Evolutionary conservation across 2,113 vertebrate species (phyloP).

Genomic region (Pedetes capensis): DNA sequence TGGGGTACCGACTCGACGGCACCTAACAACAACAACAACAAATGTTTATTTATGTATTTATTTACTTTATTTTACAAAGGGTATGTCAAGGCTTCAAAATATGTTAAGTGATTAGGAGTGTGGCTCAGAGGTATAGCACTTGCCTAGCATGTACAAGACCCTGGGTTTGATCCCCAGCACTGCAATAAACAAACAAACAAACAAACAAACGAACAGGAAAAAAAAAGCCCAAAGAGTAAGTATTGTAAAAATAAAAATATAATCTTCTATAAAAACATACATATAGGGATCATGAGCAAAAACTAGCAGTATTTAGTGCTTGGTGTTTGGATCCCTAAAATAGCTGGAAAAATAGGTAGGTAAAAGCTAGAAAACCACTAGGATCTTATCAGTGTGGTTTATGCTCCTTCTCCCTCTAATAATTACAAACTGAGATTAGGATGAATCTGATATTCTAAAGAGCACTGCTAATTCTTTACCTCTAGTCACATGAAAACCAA

Average conservation of each 20-base stretch:
- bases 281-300: neutral
- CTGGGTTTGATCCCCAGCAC: neutral
- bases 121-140: neutral
- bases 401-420: neutral
- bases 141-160: neutral
- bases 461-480: conserved; percentile 25
- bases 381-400: neutral
- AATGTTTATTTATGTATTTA: no score
- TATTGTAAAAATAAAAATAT: conserved; percentile 8
- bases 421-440: neutral
- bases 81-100: no score
- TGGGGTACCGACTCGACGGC: no score
- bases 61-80: no score
- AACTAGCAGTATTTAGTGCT: neutral
- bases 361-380: neutral
- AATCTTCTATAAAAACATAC: neutral
- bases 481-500: conserved; percentile 46
- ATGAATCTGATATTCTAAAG: conserved; percentile 32
- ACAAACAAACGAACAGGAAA: neutral
- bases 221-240: neutral
- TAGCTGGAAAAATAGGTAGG: neutral
- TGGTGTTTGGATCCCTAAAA: neutral
- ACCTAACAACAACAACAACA: no score
- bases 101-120: neutral
- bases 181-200: neutral